Base-by-base conservation (phyloP, 2,113 vertebrate species). In the Herpetotheres cachinnans region DNA sequence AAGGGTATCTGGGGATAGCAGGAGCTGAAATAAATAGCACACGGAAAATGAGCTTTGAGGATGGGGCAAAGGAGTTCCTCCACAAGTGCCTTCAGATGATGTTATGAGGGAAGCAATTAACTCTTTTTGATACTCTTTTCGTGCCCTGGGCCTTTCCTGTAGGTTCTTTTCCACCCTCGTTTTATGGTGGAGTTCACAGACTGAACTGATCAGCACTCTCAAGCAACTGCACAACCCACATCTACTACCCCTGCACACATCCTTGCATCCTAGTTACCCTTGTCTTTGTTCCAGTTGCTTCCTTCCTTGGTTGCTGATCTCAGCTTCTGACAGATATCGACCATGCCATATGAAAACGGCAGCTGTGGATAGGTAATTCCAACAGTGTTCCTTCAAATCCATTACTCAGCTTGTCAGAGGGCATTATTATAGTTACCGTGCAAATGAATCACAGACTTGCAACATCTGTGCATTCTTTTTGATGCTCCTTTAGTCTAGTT, bases 1-100 rank as follows among this genome's bases (percentile, higher is more conserved):
- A 99, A 98, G 0, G 99, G 99, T 89, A 98, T 98, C 98, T 98
- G 99, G 36, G 98, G 98, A 10, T 71, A 97, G 91, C 98, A 98
- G 61, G 98, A 97, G 93, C 99, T 99, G 76, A 34, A 89, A 96
- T 25, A 82, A 71, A 73, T 0, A 84, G 67, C 32, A 82, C 56
- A 72, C 0, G 4, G 42, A 82, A 85, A 90, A 21, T 13, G 12
- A 78, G 50, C 61, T 77, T 59, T 87, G 26, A 30, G 36, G 14
- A 50, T 4, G 21, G 10, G 32, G 13, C 29, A 95, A 59, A 89
- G 79, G n/a, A 78, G 19, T 13, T 86, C 44, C 49, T 73, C 55
- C 46, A 47, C n/a, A 71, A 49, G 9, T 27, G 13, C 30, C 55
- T 74, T 82, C 61, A 90, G 17, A 29, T 25, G 17, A 46, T 32